Evolutionary conservation across 1,140 invertebrate genomes (phyloP), one percentile per base, ranked within the genome.

Genomic region (Callitettix versicolor): DNA sequence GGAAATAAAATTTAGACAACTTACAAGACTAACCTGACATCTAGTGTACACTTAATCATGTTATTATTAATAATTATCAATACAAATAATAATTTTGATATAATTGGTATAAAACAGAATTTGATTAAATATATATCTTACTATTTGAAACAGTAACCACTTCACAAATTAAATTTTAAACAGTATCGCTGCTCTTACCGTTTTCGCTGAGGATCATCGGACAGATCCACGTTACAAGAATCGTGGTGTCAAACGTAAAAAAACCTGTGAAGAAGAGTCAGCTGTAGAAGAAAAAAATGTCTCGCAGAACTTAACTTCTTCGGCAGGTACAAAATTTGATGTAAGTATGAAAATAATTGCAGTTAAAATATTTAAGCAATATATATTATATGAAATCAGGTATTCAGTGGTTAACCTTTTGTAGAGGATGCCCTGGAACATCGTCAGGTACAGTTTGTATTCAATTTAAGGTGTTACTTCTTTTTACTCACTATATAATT

Each of bases 101-200:
- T 30, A 30, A 30, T 3, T 30, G 26, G 3, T 30, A 3, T 30
- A 30, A 30, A 30, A 9, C 9, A 30, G 9, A 30, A 4, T 30
- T 30, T 30, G 9, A 4, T 30, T 30, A 30, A 30, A 30, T 30
- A 3, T 30, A 40, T 3, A n/a, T 40, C 12, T 40, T 14, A 3
- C 38, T n/a, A n/a, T n/a, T n/a, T 40, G 38, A 40, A 40, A 12
- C 14, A 40, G 14, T 40, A 3, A 40, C 17, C 4, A 40, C 38
- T 40, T 40, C 3, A 40, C 38, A 38, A 38, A 21, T 40, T 18
- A 20, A 20, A 15, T 20, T 11, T 17, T 36, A 18, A 61, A 22
- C 49, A 74, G 81, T 69, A 76, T 85, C 62, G 72, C 78, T 2
- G 81, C 80, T 1, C 60, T 84, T 15, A 77, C 72, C 58, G 68